Evolutionary conservation across 2,888 invertebrate species (phyloP).

Genomic region (Drosophila borborema): DNA sequence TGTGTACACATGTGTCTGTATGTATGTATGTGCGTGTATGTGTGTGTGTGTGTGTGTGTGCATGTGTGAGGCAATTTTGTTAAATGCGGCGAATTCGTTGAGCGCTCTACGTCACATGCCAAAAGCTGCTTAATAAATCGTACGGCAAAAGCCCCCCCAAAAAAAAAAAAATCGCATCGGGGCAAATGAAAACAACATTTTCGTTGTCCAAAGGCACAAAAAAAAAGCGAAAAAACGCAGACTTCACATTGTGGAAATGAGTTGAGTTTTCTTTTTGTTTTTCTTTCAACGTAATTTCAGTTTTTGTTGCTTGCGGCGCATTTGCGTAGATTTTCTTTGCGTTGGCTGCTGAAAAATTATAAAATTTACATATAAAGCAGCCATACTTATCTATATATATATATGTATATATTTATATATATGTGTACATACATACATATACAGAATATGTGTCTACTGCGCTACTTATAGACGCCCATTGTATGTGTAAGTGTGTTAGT

Average conservation of each 20-base stretch:
- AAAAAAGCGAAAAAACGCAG: neutral
- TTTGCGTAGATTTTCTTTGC: constrained; percentile 67
- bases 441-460: constrained; percentile 51
- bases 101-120: constrained; percentile 70
- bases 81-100: constrained; percentile 63
- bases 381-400: constrained; percentile 45
- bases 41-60: constrained; percentile 21
- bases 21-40: neutral
- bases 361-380: constrained; percentile 65
- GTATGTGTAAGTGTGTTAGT: constrained; percentile 15
- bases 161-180: constrained; percentile 56
- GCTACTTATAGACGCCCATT: constrained; percentile 64
- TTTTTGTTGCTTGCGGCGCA: constrained; percentile 64
- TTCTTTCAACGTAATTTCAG: constrained; percentile 46
- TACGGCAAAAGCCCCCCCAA: constrained; percentile 49
- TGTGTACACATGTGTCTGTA: constrained; percentile 5
- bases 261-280: constrained; percentile 50
- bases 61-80: constrained; percentile 53
- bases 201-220: constrained; percentile 43
- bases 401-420: constrained; percentile 14
- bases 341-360: constrained; percentile 69
- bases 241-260: constrained; percentile 56
- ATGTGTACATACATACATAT: constrained; percentile 16
- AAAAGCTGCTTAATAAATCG: constrained; percentile 59
- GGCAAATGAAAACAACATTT: constrained; percentile 68